Evolutionary conservation across 2,888 invertebrate genomes (phyloP), one percentile per base, ranked within the genome.

Genomic region (Argyra leucocephala): DNA sequence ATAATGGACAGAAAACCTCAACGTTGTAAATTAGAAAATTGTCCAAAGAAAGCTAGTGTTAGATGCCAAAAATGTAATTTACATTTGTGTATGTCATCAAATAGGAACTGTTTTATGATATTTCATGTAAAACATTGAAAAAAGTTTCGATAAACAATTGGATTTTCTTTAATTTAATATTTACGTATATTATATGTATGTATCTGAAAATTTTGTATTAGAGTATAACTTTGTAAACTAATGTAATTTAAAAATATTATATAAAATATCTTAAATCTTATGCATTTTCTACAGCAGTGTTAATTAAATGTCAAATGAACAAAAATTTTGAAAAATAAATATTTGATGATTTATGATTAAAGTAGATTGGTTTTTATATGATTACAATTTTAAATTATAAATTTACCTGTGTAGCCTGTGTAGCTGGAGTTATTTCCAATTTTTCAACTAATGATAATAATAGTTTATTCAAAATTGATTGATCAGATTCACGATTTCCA

Each of bases 401-500:
- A 18, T 67, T 67, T 69, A 77, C 78, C 73, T 76, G 70, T 69
- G 75, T 73, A 74, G 82, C 70, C 75, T 81, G 61, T 69, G 78
- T 71, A 10, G 84, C 82, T 66, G 81, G 83, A 63, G 83, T 84
- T 76, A 90, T 88, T 72, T 88, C 86, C 58, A 91, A 79, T 74
- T 90, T 89, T 1, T 84, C 82, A 0, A 93, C 86, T 2, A 94
- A 81, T 0, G 89, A 85, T 21, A 85, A 83, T 1, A 96, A 82
- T 5, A 96, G 81, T 0, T 86, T 84, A 71, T 91, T 90, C 22
- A 96, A 81, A 36, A 91, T 89, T 0, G 84, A 83, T 71, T 88
- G 86, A 76, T 96, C 93, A 60, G 85, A 83, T 74, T 91, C 93
- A 37, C 90, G 89, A 72, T 88, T 88, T 0, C 90, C 89, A 78